A percentile compares a stretch with the other conserved stretches of the same genome.
phyloP scores from a whole-genome alignment of 2,113 vertebrate species.

The Cololabis saira region DNA sequence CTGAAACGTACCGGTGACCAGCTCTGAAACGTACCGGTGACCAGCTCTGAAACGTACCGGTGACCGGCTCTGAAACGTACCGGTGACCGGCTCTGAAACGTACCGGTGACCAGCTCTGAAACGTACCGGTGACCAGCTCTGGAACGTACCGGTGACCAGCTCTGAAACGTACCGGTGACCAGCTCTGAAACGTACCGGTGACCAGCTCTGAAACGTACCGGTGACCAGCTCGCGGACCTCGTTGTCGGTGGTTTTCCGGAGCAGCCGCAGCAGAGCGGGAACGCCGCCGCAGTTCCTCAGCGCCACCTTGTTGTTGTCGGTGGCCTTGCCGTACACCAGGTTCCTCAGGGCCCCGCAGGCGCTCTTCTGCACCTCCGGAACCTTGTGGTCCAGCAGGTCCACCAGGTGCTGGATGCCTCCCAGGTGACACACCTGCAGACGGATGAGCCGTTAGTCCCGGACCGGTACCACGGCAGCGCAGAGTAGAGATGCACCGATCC shows the following conservation, averaged over 20 bases:
- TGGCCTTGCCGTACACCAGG: constrained; percentile 95
- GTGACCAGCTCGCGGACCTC: constrained; percentile 96
- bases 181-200: no score
- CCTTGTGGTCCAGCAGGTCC: constrained; percentile 94
- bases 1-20: no score
- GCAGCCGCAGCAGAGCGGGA: constrained; percentile 90
- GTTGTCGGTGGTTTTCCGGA: constrained; percentile 93
- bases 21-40: no score
- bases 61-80: no score
- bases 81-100: no score
- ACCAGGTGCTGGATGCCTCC: constrained; percentile 97
- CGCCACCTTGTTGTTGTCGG: constrained; percentile 97
- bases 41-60: no score
- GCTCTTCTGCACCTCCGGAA: constrained; percentile 94
- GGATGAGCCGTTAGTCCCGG: not conserved
- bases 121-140: no score
- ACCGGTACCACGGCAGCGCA: no score
- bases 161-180: no score
- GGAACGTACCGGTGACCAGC: no score
- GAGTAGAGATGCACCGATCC: no score
- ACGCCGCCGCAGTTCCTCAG: constrained; percentile 97
- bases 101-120: no score
- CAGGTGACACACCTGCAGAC: constrained; percentile 89
- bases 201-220: constrained; percentile 78
- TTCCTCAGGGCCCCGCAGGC: constrained; percentile 95